phyloP scores from a whole-genome alignment of 2,888 invertebrate species.

The Abrostola triplasia region DNA sequence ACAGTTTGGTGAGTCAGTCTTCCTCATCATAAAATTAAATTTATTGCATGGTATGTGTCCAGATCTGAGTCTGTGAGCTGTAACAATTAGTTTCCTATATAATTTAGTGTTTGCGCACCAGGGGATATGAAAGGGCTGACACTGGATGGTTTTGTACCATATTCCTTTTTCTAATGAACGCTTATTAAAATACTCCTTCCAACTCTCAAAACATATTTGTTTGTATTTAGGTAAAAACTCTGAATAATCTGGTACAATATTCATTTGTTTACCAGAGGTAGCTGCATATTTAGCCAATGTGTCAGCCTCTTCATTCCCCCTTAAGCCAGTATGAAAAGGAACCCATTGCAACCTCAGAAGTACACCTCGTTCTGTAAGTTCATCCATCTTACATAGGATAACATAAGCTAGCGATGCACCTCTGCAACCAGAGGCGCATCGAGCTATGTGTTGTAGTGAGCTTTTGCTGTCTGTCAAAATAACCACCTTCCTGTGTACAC shows the following conservation, averaged over 20 bases:
- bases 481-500: not conserved
- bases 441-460: conserved; percentile 3
- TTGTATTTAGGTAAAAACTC: not conserved
- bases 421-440: not conserved
- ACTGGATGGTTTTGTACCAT: too few species aligned
- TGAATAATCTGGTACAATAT: not conserved
- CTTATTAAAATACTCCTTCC: too few species aligned
- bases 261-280: not conserved
- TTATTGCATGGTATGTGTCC: too few species aligned
- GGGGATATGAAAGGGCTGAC: too few species aligned
- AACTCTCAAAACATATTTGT: too few species aligned
- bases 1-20: too few species aligned
- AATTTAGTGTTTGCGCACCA: too few species aligned
- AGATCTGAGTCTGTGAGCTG: too few species aligned
- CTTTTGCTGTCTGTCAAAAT: not conserved
- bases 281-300: not conserved
- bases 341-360: not conserved
- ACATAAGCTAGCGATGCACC: conserved; percentile 2
- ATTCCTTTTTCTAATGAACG: too few species aligned
- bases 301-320: not conserved
- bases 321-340: conserved; percentile 1
- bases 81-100: too few species aligned
- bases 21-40: too few species aligned
- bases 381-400: not conserved
- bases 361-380: not conserved